Base-by-base conservation (phyloP, 2,797 vertebrate genomes). In the Thaleichthys pacificus region DNA sequence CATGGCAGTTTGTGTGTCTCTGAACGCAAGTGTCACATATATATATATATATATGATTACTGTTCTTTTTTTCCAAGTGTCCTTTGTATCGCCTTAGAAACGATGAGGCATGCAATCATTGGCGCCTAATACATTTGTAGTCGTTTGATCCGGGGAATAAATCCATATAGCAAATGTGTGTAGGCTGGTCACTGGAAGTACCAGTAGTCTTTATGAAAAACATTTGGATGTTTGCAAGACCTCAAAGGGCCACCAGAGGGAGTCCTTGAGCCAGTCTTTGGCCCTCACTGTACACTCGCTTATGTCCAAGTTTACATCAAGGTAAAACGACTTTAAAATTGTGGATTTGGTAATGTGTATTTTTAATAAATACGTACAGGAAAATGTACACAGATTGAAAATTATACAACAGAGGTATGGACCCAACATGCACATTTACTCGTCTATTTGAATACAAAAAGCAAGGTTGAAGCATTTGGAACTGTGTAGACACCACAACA, bases 311-410 rank as follows among this genome's bases (percentile, higher is more conserved):
- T 66, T 35, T 1, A 67, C 49, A 4, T 22, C 9, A n/a, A 51
- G 12, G 49, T 22, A 47, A 66, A 66, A 14, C 14, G 5, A 65
- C 26, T 80, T 85, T 74, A 14, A 12, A 47, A 11, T 14, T 11
- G 42, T 47, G 11, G 42, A 47, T 76, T 70, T 74, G 81, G 42
- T 80, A 74, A 87, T 74, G 80, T 91, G 88, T 92, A 88, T 90
- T 93, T 47, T 90, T 78, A 88, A 88, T 90, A 91, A 92, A 91
- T 88, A 88, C 86, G 87, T 79, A 82, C 79, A 90, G 79, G 47
- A 86, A 81, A 88, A 86, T 66, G 83, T 86, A 79, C 83, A 82
- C 47, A 56, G 51, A 4, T n/a, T 56, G 51, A n/a, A 56, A 80
- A 77, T 73, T 26, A 71, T 72, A 75, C 74, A 87, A 89, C 88